Base-by-base conservation (phyloP, 2,888 invertebrate species). In the Escarpia spicata region DNA sequence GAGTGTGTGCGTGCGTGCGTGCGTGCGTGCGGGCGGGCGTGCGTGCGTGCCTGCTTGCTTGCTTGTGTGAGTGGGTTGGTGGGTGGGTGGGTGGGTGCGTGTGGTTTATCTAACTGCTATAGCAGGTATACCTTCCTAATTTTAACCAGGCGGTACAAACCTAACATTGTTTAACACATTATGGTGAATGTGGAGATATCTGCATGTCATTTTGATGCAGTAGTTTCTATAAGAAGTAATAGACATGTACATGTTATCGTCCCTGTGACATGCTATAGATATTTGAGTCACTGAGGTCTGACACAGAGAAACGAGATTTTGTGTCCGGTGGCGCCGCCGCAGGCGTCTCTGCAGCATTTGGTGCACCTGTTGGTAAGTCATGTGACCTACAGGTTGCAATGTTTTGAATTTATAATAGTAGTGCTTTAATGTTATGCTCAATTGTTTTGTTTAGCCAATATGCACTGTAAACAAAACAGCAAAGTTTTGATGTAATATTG, bases 251-350 rank as follows among this genome's bases (percentile, higher is more conserved):
- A 52, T 52, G 52, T 52, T 52, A 15, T 52, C 1, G 75, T 75
- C 75, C 19, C 75, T 75, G 75, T 75, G 75, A 19, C 75, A 94
- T 94, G 60, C 93, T 94, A 43, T 95, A 97, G 95, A 97, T 99
- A 94, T 99, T 99, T 96, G 97, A 98, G 95, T 98, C 98, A 95
- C 99, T 99, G 96, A 97, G 99, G 52, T 99, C 99, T 96, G 99
- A 99, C 96, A 98, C 99, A 95, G 99, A 99, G 96, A 99, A 99
- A 96, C 97, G 99, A 90, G 99, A 99, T 97, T 99, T 99, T 97
- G 99, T 99, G 0, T 98, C 99, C 12, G 99, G 98, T 0, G 99
- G 97, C 45, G 96, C 96, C 75, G 96, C 96, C 9, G 96, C 96
- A 43, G 96, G 96, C 91, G 96, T 96, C 26, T 95, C 96, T 19